A percentile compares a stretch with the other conserved stretches of the same genome.
phyloP scores from a whole-genome alignment of 2,888 invertebrate species.

The Prosopocoilus inquinatus region DNA sequence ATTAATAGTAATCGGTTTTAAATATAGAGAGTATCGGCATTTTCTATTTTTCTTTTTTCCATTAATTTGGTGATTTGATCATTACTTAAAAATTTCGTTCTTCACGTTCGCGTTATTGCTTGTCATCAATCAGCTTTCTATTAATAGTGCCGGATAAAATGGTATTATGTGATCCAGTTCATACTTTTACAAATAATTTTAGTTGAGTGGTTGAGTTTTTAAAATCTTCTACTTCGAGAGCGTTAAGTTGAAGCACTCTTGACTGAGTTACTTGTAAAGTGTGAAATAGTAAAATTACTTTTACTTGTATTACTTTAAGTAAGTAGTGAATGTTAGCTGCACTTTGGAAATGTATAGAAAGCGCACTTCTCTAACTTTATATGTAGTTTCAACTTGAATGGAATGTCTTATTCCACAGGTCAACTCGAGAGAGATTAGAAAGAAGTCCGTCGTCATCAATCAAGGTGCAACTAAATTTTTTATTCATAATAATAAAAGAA shows the following conservation, averaged over 20 bases:
- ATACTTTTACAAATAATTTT: no score
- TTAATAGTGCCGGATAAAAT: no score
- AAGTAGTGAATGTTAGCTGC: slow-evolving; percentile 13
- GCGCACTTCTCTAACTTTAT: slow-evolving; percentile 8
- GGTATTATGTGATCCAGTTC: no score
- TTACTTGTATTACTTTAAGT: slow-evolving; percentile 3
- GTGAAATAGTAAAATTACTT: slow-evolving; percentile 5
- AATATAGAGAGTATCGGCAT: not conserved
- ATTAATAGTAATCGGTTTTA: not conserved
- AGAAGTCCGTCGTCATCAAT: not conserved
- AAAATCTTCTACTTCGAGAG: no score
- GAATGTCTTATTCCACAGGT: not conserved
- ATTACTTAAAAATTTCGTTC: no score
- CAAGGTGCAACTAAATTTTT: slow-evolving; percentile 20
- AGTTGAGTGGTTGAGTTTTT: not conserved
- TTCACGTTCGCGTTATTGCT: not conserved
- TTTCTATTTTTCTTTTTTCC: not conserved
- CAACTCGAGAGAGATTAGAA: no score
- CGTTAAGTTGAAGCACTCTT: not conserved
- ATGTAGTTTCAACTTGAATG: not conserved
- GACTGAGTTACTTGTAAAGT: slow-evolving; percentile 5
- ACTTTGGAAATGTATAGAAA: slow-evolving; percentile 14
- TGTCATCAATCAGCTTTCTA: no score
- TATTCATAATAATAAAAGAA: slow-evolving; percentile 11
- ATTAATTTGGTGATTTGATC: not conserved